A percentile compares a stretch with the other conserved stretches of the same genome.
Conservation (phyloP, 37 sponge, comb jelly and placozoan genomes). For the Aphrocallistes beatrix region DNA sequence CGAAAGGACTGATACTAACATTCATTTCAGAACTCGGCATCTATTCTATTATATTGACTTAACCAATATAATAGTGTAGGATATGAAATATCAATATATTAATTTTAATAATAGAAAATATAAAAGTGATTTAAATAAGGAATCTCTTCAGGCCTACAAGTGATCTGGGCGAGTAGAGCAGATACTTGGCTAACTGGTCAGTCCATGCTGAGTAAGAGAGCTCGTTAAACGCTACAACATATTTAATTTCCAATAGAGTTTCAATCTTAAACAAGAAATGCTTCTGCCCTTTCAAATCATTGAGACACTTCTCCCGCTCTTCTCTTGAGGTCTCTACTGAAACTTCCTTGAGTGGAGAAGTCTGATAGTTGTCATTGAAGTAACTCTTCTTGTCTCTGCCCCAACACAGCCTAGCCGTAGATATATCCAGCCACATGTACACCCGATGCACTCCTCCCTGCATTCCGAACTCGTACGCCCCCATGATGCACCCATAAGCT, state of each 20-base stretch:
- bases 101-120: neutral
- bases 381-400: slow-evolving; percentile 7
- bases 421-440: neutral
- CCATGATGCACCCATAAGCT: neutral
- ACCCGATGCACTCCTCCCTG: neutral
- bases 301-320: neutral
- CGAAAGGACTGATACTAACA: no score
- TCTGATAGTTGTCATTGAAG: neutral
- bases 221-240: slow-evolving; percentile 7
- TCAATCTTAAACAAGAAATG: neutral
- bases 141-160: neutral
- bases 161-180: neutral
- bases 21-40: no score
- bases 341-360: neutral
- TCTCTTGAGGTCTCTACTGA: neutral
- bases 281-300: neutral
- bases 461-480: neutral
- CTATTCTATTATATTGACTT: no score
- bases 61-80: no score
- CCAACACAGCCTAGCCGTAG: neutral
- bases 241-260: neutral
- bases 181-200: slow-evolving; percentile 4
- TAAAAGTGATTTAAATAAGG: neutral
- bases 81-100: no score
- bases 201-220: neutral